Evolutionary conservation across 2,888 invertebrate genomes (phyloP).

Genomic region (Eueremaeus valkanovi): DNA sequence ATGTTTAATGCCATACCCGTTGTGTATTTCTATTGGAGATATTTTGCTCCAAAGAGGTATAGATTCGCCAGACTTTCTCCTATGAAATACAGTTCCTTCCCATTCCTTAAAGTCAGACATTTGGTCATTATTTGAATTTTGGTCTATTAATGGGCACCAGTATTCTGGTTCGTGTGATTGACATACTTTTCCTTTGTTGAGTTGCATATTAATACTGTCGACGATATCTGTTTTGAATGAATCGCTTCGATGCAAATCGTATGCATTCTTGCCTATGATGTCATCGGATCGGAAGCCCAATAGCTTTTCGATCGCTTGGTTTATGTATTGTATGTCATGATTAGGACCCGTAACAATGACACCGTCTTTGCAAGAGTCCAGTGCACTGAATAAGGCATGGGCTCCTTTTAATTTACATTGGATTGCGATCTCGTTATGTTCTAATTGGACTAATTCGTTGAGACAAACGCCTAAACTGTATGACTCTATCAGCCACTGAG

Average conservation of each 20-base stretch:
- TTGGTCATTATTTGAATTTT: background rate
- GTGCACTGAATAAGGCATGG: constrained; percentile 75
- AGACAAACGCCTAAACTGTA: constrained; percentile 57
- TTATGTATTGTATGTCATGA: constrained; percentile 80
- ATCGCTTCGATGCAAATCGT: constrained; percentile 59
- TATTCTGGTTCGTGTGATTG: background rate
- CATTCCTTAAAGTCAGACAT: constrained; percentile 59
- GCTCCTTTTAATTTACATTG: constrained; percentile 72
- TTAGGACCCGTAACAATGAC: constrained; percentile 81
- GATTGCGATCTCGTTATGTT: constrained; percentile 70
- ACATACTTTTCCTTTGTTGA: constrained; percentile 53
- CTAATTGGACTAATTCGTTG: constrained; percentile 71
- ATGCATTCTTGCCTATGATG: constrained; percentile 60
- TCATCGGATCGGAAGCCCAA: constrained; percentile 69
- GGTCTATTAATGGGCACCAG: background rate
- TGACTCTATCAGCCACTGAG: constrained; percentile 58
- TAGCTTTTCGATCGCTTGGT: constrained; percentile 76
- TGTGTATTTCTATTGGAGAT: constrained; percentile 60
- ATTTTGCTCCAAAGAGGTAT: constrained; percentile 73
- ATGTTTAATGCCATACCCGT: constrained; percentile 51
- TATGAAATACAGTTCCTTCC: constrained; percentile 68
- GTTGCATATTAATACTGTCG: constrained; percentile 52
- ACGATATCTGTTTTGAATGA: constrained; percentile 52
- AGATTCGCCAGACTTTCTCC: constrained; percentile 72
- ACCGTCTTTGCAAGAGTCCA: constrained; percentile 78